These are phyloP conservation scores for Caenorhabditis elegans DNA, from an alignment of 1,140 invertebrate genomes.

Conservation along the genomic window WBcel235 BX284606.5:5581001-5581500, in stretches of 20 bases:
- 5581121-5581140: no score
- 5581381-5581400: neutral
- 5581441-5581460: no score
- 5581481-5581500: no score
- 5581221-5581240: neutral
- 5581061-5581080: neutral
- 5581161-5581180: no score
- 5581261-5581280: slow-evolving; percentile 26
- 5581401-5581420: no score
- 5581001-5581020: neutral
- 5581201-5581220: no score
- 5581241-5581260: slow-evolving; percentile 8
- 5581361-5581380: neutral
- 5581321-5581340: neutral
- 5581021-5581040: neutral
- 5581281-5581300: neutral
- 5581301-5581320: slow-evolving; percentile 21
- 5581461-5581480: no score
- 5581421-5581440: no score
- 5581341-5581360: slow-evolving; percentile 11
- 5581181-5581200: no score
- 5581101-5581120: no score
- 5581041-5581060: neutral
- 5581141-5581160: no score
- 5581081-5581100: neutral